phyloP scores from a whole-genome alignment of 2,888 invertebrate genomes.

The Nomada ferruginata region DNA sequence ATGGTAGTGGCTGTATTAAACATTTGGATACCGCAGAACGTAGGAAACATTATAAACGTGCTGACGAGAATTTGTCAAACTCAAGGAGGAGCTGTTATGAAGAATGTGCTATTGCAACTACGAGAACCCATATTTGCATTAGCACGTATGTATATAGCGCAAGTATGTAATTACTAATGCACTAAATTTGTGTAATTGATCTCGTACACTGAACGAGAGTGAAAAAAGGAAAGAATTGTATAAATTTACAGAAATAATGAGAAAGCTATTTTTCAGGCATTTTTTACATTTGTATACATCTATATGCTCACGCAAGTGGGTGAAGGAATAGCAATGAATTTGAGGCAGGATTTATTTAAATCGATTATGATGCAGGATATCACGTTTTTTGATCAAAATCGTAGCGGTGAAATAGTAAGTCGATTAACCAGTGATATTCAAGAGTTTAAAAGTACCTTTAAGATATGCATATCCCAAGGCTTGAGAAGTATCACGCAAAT shows the following conservation, averaged over 20 bases:
- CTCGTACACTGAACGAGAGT: not conserved
- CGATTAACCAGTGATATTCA: slow-evolving; percentile 97
- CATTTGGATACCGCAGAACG: slow-evolving; percentile 93
- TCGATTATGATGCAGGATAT: slow-evolving; percentile 95
- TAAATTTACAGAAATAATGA: slow-evolving; percentile 8
- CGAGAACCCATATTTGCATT: slow-evolving; percentile 89
- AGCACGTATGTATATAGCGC: slow-evolving; percentile 89
- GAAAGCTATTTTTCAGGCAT: slow-evolving; percentile 86
- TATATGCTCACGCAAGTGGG: slow-evolving; percentile 94
- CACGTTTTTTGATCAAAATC: slow-evolving; percentile 94
- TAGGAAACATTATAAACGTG: slow-evolving; percentile 93
- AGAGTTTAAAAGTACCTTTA: slow-evolving; percentile 98
- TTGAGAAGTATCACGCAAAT: slow-evolving; percentile 94
- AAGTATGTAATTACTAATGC: slow-evolving; percentile 85
- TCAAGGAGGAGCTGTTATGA: slow-evolving; percentile 82
- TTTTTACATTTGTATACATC: slow-evolving; percentile 96
- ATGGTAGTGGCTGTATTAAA: slow-evolving; percentile 94
- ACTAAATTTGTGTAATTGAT: slow-evolving; percentile 2
- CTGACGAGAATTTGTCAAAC: slow-evolving; percentile 86
- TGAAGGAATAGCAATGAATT: slow-evolving; percentile 92
- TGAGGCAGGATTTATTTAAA: slow-evolving; percentile 93
- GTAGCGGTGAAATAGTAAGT: slow-evolving; percentile 96
- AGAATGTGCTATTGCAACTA: slow-evolving; percentile 87
- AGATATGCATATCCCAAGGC: slow-evolving; percentile 96
- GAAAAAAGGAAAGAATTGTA: not conserved